Evolutionary conservation across 2,113 vertebrate genomes (phyloP).

Genomic region (Steatornis caripensis): DNA sequence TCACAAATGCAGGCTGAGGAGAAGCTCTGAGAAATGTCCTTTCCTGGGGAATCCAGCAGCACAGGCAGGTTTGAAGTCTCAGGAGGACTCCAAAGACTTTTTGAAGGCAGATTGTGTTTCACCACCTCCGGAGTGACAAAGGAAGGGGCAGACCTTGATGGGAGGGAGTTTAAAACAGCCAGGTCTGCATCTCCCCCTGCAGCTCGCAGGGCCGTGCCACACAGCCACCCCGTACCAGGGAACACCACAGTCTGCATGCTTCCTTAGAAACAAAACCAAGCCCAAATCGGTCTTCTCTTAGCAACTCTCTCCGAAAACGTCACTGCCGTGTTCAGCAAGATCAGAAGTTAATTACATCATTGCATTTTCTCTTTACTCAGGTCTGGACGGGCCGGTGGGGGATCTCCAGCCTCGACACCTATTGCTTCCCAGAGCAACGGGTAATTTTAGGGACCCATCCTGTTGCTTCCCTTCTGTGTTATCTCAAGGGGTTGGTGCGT

Average conservation of each 20-base stretch:
- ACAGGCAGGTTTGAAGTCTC: not conserved
- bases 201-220: not conserved
- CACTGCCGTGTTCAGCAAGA: fast-evolving
- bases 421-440: not conserved
- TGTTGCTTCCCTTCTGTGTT: not conserved
- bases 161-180: not conserved
- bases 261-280: not conserved
- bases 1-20: not conserved
- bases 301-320: not conserved
- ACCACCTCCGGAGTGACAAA: not conserved
- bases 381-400: not conserved
- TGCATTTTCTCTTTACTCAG: not conserved
- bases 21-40: not conserved
- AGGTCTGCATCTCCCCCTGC: not conserved
- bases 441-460: not conserved
- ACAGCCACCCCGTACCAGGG: not conserved
- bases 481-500: not conserved
- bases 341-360: not conserved
- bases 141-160: not conserved
- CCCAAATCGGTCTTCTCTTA: not conserved
- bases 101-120: not conserved
- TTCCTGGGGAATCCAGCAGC: not conserved
- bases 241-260: not conserved
- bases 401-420: not conserved
- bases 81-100: not conserved